These are phyloP conservation scores for Gorsachius magnificus DNA, from an alignment of 2,797 vertebrate genomes.

Conservation along the genomic window DNA sequence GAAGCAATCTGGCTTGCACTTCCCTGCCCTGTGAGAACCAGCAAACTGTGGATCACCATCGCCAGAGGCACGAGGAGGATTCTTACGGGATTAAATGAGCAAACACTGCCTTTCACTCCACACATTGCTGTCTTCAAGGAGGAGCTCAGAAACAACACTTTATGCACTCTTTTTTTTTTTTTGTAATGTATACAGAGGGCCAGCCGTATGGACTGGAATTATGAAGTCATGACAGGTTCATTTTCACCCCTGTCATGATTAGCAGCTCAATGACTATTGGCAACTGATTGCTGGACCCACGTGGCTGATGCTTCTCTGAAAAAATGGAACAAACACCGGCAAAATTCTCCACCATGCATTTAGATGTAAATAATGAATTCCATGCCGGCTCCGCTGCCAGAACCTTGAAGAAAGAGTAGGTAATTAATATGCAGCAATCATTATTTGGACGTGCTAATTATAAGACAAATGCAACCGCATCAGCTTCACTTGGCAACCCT, in stretches of 20 bases:
- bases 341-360: not conserved
- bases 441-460: too few species aligned
- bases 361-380: not conserved
- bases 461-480: not conserved
- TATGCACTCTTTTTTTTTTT: not conserved
- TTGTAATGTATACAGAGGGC: rapidly evolving
- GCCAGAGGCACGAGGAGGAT: not conserved
- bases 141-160: not conserved
- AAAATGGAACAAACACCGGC: not conserved
- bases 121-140: not conserved
- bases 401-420: not conserved
- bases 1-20: rapidly evolving
- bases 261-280: not conserved
- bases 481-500: not conserved
- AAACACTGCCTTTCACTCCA: not conserved
- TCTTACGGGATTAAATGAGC: rapidly evolving
- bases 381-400: not conserved
- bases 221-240: not conserved
- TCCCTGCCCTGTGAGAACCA: rapidly evolving
- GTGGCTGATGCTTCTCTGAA: not conserved
- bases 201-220: rapidly evolving
- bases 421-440: not conserved
- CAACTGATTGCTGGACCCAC: not conserved
- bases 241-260: not conserved
- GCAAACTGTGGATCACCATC: not conserved